Percentiles rank a stretch among this genome's conserved stretches.
Evolutionary conservation across 2,113 vertebrate genomes (phyloP).

Genomic region (Sporophila hypoxantha): DNA sequence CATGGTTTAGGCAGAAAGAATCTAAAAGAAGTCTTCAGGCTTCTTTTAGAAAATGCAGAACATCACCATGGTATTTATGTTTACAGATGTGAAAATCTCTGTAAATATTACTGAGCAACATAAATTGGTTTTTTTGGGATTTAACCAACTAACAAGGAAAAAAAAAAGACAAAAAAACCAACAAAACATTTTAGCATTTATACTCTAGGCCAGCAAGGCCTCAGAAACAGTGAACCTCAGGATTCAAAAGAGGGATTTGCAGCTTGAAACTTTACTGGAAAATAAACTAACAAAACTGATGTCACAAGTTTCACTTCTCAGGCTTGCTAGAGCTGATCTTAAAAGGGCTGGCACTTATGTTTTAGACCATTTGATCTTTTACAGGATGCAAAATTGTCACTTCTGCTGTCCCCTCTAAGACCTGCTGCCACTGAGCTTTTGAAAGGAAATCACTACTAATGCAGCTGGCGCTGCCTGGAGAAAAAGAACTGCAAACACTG

Average conservation of each 20-base stretch:
- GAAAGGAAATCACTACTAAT: background rate
- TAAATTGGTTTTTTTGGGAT: background rate
- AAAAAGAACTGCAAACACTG: background rate
- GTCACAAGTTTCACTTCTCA: background rate
- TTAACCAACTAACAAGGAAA: background rate
- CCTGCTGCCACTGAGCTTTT: background rate
- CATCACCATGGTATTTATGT: background rate
- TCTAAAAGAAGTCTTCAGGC: background rate
- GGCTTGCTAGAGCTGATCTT: background rate
- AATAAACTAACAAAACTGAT: background rate
- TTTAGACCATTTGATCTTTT: background rate
- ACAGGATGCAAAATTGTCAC: background rate
- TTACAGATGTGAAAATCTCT: background rate
- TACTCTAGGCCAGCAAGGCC: background rate
- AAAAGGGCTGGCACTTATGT: background rate
- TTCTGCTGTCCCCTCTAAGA: background rate
- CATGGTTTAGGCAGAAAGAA: background rate
- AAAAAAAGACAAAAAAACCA: rapidly evolving
- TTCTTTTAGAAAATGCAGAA: background rate
- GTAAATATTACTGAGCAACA: background rate
- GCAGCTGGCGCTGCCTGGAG: background rate
- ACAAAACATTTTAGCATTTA: background rate
- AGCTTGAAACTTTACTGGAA: background rate
- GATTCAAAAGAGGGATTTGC: background rate
- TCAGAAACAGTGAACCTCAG: background rate